phyloP scores from a whole-genome alignment of 2,888 invertebrate genomes.

The Eupithecia subumbrata region DNA sequence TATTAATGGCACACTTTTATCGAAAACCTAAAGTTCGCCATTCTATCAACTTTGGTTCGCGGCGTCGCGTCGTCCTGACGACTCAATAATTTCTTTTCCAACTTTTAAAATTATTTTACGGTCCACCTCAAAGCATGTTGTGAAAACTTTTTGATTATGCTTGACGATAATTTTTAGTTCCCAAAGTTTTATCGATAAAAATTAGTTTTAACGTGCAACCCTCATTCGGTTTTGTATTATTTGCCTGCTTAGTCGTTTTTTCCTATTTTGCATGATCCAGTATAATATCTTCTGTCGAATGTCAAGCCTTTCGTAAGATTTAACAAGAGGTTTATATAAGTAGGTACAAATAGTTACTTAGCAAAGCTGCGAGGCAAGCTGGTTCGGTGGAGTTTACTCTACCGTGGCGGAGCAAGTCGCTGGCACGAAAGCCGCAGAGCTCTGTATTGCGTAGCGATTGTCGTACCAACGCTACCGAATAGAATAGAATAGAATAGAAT shows the following conservation, averaged over 20 bases:
- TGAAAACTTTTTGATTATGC: slow-evolving; percentile 38
- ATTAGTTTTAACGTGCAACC: neutral
- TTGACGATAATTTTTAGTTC: slow-evolving; percentile 24
- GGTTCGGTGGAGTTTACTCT: slow-evolving; percentile 17
- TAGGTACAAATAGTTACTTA: slow-evolving; percentile 5
- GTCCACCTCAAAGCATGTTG: slow-evolving; percentile 34
- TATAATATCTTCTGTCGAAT: neutral
- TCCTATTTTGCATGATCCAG: neutral
- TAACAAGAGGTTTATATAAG: slow-evolving; percentile 18
- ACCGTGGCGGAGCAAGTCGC: slow-evolving; percentile 24
- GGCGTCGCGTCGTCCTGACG: slow-evolving; percentile 31
- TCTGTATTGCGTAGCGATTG: slow-evolving; percentile 22
- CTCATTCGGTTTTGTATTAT: neutral
- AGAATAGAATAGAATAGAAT: too few species aligned
- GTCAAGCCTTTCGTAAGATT: neutral
- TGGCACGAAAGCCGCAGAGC: slow-evolving; percentile 24
- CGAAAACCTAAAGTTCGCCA: slow-evolving; percentile 31
- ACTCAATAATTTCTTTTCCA: slow-evolving; percentile 38
- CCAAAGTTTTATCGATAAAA: slow-evolving; percentile 14
- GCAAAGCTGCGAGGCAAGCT: slow-evolving; percentile 9
- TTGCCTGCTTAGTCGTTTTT: neutral
- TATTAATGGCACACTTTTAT: slow-evolving; percentile 31
- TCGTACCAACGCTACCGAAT: slow-evolving; percentile 17
- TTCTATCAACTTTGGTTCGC: slow-evolving; percentile 32
- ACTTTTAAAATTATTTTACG: slow-evolving; percentile 38